Evolutionary conservation across 1,140 invertebrate genomes (phyloP).

Genomic region (Leucophenga varia): DNA sequence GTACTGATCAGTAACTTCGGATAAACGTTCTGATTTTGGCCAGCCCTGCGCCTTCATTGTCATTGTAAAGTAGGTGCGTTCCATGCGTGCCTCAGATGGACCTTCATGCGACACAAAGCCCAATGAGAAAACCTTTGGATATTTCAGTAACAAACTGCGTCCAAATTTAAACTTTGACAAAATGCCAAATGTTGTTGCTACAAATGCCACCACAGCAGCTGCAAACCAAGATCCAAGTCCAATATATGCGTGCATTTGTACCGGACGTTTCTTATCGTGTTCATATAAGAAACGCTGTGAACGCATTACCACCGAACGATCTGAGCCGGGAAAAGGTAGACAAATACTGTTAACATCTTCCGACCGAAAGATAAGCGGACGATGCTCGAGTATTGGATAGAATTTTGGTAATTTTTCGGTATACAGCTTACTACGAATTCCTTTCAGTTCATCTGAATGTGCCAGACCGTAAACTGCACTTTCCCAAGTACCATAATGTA

Average conservation of each 20-base stretch:
- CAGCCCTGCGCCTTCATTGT: slow-evolving; percentile 78
- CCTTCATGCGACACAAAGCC: slow-evolving; percentile 70
- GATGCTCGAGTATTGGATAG: slow-evolving; percentile 62
- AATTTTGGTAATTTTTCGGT: slow-evolving; percentile 65
- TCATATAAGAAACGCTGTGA: slow-evolving; percentile 75
- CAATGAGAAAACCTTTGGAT: slow-evolving; percentile 72
- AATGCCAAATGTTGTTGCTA: slow-evolving; percentile 65
- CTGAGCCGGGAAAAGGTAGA: slow-evolving; percentile 76
- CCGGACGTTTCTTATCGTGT: slow-evolving; percentile 68
- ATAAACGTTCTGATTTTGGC: slow-evolving; percentile 65
- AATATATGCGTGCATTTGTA: slow-evolving; percentile 69
- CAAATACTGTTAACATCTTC: slow-evolving; percentile 63
- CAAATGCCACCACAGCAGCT: slow-evolving; percentile 58
- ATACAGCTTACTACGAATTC: slow-evolving; percentile 67
- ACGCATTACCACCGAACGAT: slow-evolving; percentile 75
- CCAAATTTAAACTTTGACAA: slow-evolving; percentile 68
- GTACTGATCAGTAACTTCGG: slow-evolving; percentile 65
- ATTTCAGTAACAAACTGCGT: slow-evolving; percentile 67
- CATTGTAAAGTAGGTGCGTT: slow-evolving; percentile 66
- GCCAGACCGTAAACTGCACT: slow-evolving; percentile 75
- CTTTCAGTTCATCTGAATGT: slow-evolving; percentile 63
- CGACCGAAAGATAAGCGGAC: slow-evolving; percentile 64
- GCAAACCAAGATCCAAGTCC: slow-evolving; percentile 54
- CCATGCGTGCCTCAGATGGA: slow-evolving; percentile 65
- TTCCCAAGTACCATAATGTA: slow-evolving; percentile 82